Percentiles rank a stretch among this genome's conserved stretches.
Evolutionary conservation across 2,797 vertebrate genomes (phyloP).

Genomic region (Danionella dracula): DNA sequence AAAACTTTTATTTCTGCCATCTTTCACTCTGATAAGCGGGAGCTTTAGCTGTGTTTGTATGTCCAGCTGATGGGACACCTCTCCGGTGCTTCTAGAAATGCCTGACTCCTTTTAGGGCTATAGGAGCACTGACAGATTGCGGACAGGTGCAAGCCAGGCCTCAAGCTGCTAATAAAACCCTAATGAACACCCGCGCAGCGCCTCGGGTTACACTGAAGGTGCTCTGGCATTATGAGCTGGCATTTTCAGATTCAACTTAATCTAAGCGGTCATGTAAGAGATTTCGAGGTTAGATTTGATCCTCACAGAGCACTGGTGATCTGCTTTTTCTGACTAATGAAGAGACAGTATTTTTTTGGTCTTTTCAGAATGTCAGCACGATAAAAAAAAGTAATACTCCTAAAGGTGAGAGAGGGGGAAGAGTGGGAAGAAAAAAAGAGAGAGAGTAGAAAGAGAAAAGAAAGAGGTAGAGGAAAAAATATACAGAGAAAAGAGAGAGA

Average conservation of each 20-base stretch:
- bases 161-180: conserved; percentile 54
- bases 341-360: too few species aligned
- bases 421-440: too few species aligned
- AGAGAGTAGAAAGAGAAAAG: too few species aligned
- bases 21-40: background rate
- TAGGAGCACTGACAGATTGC: conserved; percentile 58
- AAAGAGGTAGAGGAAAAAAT: too few species aligned
- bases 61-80: background rate
- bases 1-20: too few species aligned
- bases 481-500: too few species aligned
- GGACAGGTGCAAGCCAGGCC: conserved; percentile 64
- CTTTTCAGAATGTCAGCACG: too few species aligned
- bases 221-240: background rate
- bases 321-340: too few species aligned
- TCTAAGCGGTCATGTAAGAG: background rate
- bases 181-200: conserved; percentile 43
- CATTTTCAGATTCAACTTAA: background rate
- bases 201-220: conserved; percentile 31
- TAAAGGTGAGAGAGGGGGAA: too few species aligned
- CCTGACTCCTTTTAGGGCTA: conserved; percentile 66
- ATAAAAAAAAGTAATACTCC: too few species aligned
- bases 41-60: background rate
- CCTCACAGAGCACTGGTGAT: background rate
- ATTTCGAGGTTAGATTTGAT: background rate
- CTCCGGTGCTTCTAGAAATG: conserved; percentile 54